Evolutionary conservation across 2,888 invertebrate species (phyloP).

Genomic region (Tenthredo amoena): DNA sequence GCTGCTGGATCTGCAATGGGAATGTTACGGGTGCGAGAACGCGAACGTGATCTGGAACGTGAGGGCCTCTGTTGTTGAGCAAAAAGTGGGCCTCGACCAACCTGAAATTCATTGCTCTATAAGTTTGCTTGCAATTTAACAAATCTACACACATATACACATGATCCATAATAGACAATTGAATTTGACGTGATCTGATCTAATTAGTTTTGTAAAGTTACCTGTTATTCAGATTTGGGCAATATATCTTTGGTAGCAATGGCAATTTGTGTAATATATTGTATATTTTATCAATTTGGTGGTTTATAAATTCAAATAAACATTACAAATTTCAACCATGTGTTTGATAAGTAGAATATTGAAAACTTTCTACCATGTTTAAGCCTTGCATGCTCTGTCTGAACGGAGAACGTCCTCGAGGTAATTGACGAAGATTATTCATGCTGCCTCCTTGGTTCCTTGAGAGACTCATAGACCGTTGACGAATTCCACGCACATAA

Average conservation of each 20-base stretch:
- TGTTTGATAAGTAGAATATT: not conserved
- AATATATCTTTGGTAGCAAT: too few species aligned
- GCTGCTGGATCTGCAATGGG: conserved; percentile 62
- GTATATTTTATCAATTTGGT: not conserved
- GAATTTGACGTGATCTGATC: not conserved
- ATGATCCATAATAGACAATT: not conserved
- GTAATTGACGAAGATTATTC: conserved; percentile 63
- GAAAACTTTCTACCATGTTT: conserved; percentile 62
- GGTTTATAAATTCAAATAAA: not conserved
- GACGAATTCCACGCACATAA: conserved; percentile 60
- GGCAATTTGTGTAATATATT: not conserved
- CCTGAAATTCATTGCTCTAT: conserved; percentile 53
- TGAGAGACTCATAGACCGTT: conserved; percentile 64
- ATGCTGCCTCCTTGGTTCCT: conserved; percentile 62
- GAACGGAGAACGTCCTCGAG: conserved; percentile 72
- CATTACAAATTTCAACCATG: not conserved
- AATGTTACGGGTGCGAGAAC: conserved; percentile 69
- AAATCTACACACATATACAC: not conserved
- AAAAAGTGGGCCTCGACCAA: conserved; percentile 63
- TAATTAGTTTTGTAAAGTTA: not conserved
- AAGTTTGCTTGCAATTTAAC: not conserved
- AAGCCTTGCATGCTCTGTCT: conserved; percentile 68
- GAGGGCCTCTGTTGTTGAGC: conserved; percentile 66
- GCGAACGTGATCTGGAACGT: conserved; percentile 71
- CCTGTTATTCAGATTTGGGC: not conserved